Evolutionary conservation across 2,888 invertebrate genomes (phyloP).

Genomic region (Psylliodes chrysocephalus): DNA sequence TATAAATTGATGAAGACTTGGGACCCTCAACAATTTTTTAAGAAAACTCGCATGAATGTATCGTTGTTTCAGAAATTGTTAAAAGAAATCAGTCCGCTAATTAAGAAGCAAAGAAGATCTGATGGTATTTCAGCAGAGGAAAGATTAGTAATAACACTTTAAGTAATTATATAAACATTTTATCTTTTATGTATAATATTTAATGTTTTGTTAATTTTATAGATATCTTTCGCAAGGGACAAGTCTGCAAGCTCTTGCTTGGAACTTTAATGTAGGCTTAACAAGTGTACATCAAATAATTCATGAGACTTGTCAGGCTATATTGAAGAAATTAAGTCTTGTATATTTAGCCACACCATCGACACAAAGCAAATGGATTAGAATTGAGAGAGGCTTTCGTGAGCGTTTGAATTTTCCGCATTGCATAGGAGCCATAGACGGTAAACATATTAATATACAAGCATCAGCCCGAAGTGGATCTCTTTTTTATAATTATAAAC

Average conservation of each 20-base stretch:
- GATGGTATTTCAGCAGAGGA: no score
- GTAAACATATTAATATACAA: constrained; percentile 37
- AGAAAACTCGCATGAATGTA: no score
- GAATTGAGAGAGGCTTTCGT: constrained; percentile 36
- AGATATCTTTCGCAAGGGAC: no score
- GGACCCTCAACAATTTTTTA: no score
- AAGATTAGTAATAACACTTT: no score
- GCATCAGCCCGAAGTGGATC: constrained; percentile 43
- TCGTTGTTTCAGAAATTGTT: no score
- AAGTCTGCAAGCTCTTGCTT: constrained; percentile 30
- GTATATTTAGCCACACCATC: constrained; percentile 39
- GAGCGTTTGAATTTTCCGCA: constrained; percentile 42
- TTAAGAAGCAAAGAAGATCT: no score
- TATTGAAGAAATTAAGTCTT: constrained; percentile 30
- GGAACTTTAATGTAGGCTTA: constrained; percentile 33
- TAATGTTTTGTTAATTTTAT: no score
- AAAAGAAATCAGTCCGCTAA: no score
- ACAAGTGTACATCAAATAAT: constrained; percentile 47
- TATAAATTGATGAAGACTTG: no score
- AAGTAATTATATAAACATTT: no score
- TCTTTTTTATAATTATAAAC: constrained; percentile 34
- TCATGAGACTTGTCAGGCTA: constrained; percentile 36
- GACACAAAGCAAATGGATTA: constrained; percentile 36
- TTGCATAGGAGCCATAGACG: constrained; percentile 38
- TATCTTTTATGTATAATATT: no score